Conservation (phyloP, 2,888 invertebrate species). For the Spisula solida region DNA sequence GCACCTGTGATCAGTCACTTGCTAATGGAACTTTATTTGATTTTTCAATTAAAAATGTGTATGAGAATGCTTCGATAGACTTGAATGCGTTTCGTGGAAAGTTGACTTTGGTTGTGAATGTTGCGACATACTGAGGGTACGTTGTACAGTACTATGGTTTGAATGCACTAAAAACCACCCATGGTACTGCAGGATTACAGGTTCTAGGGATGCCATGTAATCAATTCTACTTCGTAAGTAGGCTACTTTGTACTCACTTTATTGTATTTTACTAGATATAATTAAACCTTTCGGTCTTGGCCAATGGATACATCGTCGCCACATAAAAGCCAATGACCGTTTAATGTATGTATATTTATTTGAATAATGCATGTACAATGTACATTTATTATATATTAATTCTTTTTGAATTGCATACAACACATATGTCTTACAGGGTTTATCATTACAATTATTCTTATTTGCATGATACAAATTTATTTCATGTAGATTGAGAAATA, state of each 20-base stretch:
- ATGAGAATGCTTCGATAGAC: conserved; percentile 66
- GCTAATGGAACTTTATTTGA: conserved; percentile 68
- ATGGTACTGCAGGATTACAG: conserved; percentile 83
- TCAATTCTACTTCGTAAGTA: conserved; percentile 87
- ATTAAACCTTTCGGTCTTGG: no score
- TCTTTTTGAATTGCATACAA: no score
- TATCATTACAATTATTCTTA: no score
- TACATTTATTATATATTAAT: no score
- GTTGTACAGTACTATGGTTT: conserved; percentile 88
- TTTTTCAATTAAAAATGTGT: conserved; percentile 68
- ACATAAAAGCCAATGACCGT: no score
- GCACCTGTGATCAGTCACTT: conserved; percentile 49
- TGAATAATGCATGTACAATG: no score
- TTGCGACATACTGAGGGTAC: conserved; percentile 89
- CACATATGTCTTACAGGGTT: no score
- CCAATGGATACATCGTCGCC: no score
- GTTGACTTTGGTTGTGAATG: conserved; percentile 87
- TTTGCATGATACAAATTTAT: no score
- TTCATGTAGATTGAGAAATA: no score
- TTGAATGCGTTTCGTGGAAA: conserved; percentile 72
- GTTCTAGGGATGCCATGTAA: conserved; percentile 88
- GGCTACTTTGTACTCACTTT: neutral
- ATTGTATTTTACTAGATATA: no score
- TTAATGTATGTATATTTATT: no score
- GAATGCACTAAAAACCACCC: conserved; percentile 88